Percentiles rank a stretch among this genome's conserved stretches.
Evolutionary conservation across 1,140 invertebrate genomes (phyloP).

Genomic region (Andrena cerasifolii): DNA sequence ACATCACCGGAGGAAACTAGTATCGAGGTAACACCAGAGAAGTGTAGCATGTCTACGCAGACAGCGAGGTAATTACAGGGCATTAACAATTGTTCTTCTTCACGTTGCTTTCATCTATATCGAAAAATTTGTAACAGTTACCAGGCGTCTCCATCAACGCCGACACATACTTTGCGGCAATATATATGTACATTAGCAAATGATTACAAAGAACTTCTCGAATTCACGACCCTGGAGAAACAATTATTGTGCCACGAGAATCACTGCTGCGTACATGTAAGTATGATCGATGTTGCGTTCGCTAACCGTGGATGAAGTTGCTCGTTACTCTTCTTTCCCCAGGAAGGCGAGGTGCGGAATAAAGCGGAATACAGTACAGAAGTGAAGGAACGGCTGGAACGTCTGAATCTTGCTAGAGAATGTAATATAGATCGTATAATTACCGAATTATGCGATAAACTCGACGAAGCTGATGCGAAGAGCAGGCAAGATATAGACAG

Average conservation of each 20-base stretch:
- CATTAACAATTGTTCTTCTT: no score
- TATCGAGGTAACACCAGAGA: conserved; percentile 3
- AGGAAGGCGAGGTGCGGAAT: not conserved
- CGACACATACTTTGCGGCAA: conserved; percentile 33
- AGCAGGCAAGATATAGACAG: not conserved
- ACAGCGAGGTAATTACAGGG: no score
- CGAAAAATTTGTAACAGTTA: no score
- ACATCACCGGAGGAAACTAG: not conserved
- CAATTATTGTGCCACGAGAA: conserved; percentile 40
- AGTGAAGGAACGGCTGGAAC: conserved; percentile 18
- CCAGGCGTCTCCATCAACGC: conserved; percentile 39
- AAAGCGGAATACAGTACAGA: not conserved
- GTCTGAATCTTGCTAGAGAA: conserved; percentile 6
- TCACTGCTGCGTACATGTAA: no score
- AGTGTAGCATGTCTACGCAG: conserved; percentile 21
- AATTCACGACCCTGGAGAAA: conserved; percentile 56
- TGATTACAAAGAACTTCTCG: conserved; percentile 47
- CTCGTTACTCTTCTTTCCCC: no score
- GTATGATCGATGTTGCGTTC: no score
- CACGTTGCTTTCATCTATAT: no score
- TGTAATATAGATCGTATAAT: conserved; percentile 2
- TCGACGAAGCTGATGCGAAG: conserved; percentile 1
- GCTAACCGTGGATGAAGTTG: no score
- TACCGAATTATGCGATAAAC: not conserved
- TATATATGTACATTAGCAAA: conserved; percentile 16